Conservation (phyloP, 2,888 invertebrate genomes). For the Hydrotaea diabolus region DNA sequence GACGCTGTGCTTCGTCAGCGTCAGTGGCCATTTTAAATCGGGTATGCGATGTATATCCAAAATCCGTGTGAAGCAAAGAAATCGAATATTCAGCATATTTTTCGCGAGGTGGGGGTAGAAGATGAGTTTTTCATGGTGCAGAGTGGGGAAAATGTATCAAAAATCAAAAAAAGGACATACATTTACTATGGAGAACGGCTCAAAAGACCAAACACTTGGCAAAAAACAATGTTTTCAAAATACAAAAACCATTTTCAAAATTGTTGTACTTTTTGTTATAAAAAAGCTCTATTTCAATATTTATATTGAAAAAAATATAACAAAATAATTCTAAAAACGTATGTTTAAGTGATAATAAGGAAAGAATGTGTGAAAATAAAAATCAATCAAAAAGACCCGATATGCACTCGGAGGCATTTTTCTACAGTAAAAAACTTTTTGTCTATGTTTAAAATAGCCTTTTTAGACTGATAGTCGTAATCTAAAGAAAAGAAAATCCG, state of each 20-base stretch:
- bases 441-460: too few relatives aligned
- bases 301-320: neutral
- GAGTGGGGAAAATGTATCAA: slow-evolving; percentile 10
- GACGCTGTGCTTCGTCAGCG: slow-evolving; percentile 83
- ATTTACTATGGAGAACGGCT: slow-evolving; percentile 5
- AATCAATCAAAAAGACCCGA: neutral
- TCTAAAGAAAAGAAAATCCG: too few relatives aligned
- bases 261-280: neutral
- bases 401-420: neutral
- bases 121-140: slow-evolving; percentile 23
- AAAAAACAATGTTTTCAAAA: slow-evolving; percentile 27
- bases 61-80: slow-evolving; percentile 57
- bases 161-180: slow-evolving; percentile 27
- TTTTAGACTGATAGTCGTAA: too few relatives aligned
- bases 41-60: slow-evolving; percentile 11
- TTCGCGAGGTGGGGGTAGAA: slow-evolving; percentile 45
- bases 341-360: neutral
- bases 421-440: too few relatives aligned
- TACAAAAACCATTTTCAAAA: neutral
- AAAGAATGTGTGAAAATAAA: too few relatives aligned
- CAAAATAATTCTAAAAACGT: neutral
- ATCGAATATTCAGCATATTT: slow-evolving; percentile 46
- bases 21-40: slow-evolving; percentile 72
- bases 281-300: neutral
- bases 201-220: slow-evolving; percentile 55